Conservation (phyloP, 2,113 vertebrate genomes). For the Laticauda colubrina region DNA sequence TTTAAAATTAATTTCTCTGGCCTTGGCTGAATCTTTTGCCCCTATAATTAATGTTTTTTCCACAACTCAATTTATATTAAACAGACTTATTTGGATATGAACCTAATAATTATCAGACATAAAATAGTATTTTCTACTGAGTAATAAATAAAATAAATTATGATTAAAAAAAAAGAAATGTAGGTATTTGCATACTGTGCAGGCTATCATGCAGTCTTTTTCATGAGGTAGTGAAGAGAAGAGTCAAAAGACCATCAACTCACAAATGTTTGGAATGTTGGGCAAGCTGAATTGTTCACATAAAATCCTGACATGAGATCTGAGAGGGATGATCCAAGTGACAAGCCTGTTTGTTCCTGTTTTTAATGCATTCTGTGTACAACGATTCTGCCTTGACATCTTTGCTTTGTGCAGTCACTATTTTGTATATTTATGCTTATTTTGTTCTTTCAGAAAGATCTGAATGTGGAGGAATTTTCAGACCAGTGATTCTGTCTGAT, state of each 20-base stretch:
- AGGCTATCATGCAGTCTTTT: neutral
- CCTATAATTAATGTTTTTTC: constrained; percentile 2
- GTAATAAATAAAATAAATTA: neutral
- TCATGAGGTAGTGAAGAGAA: neutral
- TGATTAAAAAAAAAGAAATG: neutral
- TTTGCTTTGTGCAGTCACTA: neutral
- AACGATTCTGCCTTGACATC: neutral
- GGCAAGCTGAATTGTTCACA: neutral
- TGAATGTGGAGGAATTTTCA: neutral
- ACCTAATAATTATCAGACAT: neutral
- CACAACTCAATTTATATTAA: constrained; percentile 26
- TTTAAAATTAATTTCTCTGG: constrained; percentile 25
- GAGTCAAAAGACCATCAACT: neutral
- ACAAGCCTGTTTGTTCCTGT: neutral
- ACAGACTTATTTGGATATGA: constrained; percentile 8
- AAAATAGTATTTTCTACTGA: neutral
- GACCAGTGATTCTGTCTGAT: neutral
- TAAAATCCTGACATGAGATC: neutral
- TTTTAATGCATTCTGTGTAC: neutral
- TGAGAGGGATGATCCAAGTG: neutral
- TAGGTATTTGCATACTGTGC: neutral
- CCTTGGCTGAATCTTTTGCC: constrained; percentile 33
- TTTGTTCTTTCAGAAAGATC: neutral
- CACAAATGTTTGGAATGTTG: neutral
- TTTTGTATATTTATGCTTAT: neutral